These are phyloP conservation scores for Myzus persicae DNA, from an alignment of 1,140 invertebrate genomes.

Conservation along the genomic window DNA sequence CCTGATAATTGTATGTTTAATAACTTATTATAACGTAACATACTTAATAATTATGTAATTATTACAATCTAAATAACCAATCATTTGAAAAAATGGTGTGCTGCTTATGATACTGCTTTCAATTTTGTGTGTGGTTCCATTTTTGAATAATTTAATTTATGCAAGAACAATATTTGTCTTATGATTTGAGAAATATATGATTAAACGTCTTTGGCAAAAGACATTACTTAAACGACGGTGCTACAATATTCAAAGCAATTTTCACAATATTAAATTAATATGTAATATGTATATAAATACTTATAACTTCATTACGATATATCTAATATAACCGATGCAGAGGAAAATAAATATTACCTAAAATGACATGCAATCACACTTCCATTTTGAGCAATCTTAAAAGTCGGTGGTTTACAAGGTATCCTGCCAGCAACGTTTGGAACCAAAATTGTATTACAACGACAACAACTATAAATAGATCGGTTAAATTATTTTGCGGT, in stretches of 20 bases:
- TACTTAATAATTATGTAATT: too few relatives aligned
- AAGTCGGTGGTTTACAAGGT: constrained; percentile 59
- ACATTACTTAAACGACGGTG: not conserved
- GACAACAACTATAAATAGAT: constrained; percentile 49
- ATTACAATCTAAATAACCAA: too few relatives aligned
- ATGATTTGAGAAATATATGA: not conserved
- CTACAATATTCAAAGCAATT: not conserved
- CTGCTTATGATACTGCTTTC: not conserved
- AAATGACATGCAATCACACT: constrained; percentile 60
- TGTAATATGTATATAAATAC: too few relatives aligned
- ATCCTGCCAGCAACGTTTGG: constrained; percentile 53
- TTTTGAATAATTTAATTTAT: not conserved
- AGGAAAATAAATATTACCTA: constrained; percentile 60
- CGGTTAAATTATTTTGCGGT: not conserved
- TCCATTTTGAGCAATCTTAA: constrained; percentile 60
- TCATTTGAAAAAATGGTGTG: too few relatives aligned
- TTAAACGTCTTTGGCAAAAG: not conserved
- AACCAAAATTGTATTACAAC: constrained; percentile 54
- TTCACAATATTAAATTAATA: not conserved
- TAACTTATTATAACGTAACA: too few relatives aligned
- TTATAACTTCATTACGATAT: not conserved
- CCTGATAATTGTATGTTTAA: too few relatives aligned
- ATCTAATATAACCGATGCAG: not conserved
- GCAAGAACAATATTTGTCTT: too few relatives aligned
- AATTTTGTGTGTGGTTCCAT: not conserved